Evolutionary conservation across 2,113 vertebrate species (phyloP).

Genomic region (Sinocyclocheilus grahami): DNA sequence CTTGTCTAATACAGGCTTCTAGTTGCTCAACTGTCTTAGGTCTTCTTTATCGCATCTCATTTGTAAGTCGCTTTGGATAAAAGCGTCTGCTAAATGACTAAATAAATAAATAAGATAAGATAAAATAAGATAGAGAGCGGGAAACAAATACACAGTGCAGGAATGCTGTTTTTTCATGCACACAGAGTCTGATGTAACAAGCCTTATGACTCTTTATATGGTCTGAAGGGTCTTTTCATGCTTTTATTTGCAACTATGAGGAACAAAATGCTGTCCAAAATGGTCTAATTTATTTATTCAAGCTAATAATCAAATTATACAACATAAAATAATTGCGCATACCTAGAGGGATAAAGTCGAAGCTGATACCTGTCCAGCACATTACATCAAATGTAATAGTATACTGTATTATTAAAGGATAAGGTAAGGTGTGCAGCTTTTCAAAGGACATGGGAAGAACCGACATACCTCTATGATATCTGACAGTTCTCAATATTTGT

Average conservation of each 20-base stretch:
- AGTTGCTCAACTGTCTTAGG: too few relatives aligned
- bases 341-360: not conserved
- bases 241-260: not conserved
- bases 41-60: too few relatives aligned
- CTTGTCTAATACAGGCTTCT: too few relatives aligned
- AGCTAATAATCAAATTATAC: not conserved
- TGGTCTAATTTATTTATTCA: not conserved
- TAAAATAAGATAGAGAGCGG: not conserved
- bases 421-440: not conserved
- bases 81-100: too few relatives aligned
- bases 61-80: too few relatives aligned
- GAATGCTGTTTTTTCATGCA: not conserved
- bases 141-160: not conserved
- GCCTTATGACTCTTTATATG: not conserved
- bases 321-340: not conserved
- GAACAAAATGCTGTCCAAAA: not conserved
- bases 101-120: too few relatives aligned
- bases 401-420: not conserved
- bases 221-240: not conserved
- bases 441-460: not conserved
- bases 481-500: not conserved
- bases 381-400: slow-evolving; percentile 8
- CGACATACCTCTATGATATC: not conserved
- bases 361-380: not conserved
- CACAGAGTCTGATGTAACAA: not conserved